Evolutionary conservation across 2,113 vertebrate species (phyloP), one percentile per base, ranked within the genome.

Genomic region (Probosciger aterrimus): DNA sequence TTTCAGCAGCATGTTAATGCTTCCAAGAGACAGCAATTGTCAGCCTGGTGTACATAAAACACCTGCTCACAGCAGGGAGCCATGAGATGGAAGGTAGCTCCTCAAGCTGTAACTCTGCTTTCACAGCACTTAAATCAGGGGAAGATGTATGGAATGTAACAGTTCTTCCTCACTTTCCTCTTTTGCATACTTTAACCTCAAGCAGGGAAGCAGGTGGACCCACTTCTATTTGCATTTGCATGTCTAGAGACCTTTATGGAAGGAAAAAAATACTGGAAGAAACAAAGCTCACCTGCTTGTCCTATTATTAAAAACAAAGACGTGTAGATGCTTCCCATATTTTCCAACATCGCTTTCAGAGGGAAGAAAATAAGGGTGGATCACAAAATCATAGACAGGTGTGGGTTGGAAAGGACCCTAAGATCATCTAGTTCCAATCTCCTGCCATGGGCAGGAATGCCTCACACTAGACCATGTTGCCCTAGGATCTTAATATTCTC

Each of bases 41-140:
- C 93, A 96, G 63, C 25, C 91, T 15, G 13, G 41, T 39, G 74
- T 77, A 84, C 85, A 88, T 90, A 92, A 93, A 96, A 88, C 93
- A 97, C 82, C 92, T 96, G 94, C 79, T 96, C 92, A 88, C 92
- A 92, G 94, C 86, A 62, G 95, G 92, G 65, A 93, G 62, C 57
- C 43, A 13, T 69, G 43, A 73, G 59, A 92, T 70, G 52, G 88
- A 83, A 82, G 52, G 62, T 31, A 84, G 37, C 31, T 92, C 65
- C 84, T 94, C 75, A 49, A 84, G 90, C 2, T 39, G 19, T 20
- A 73, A 39, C 31, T 80, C 79, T 24, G 70, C 64, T 88, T 86
- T 84, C 84, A 86, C 33, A 91, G n/a, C 7, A 27, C 50, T 91
- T 68, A 77, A 73, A 95, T 67, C 84, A 39, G n/a, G 41, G 46